A percentile compares a stretch with the other conserved stretches of the same genome.
These are phyloP conservation scores for Potamilus streckersoni DNA, from an alignment of 1,140 invertebrate species.

Conservation along the genomic window DNA sequence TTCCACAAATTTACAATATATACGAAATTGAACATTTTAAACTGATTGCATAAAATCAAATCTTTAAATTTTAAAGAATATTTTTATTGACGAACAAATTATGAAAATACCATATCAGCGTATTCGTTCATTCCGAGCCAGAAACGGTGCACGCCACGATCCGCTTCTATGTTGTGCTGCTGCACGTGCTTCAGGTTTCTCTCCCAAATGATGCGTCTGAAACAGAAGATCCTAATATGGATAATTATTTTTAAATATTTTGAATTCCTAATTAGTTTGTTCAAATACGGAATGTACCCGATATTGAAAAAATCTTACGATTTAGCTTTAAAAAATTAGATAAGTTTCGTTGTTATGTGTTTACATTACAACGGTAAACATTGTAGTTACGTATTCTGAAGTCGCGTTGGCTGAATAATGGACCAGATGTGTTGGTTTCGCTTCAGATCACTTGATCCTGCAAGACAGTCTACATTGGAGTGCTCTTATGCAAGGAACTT, in stretches of 20 bases:
- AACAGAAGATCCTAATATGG: background rate
- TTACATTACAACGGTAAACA: too few species aligned
- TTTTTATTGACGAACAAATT: background rate
- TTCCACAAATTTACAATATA: too few species aligned
- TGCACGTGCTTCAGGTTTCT: conserved; percentile 72
- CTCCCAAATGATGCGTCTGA: conserved; percentile 49
- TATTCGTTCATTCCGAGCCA: conserved; percentile 64
- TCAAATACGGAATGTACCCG: background rate
- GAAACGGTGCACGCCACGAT: conserved; percentile 71
- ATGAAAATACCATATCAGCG: conserved; percentile 57
- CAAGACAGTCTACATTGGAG: too few species aligned
- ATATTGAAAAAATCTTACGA: background rate
- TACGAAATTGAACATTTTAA: background rate
- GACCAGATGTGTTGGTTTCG: too few species aligned
- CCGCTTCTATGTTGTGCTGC: conserved; percentile 79
- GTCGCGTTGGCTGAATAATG: too few species aligned
- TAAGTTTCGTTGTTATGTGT: background rate
- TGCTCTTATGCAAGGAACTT: too few species aligned
- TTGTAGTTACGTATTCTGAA: too few species aligned
- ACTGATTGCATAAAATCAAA: background rate
- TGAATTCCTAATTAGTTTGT: background rate
- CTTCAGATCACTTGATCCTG: too few species aligned
- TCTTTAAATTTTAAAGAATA: background rate
- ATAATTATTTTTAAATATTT: background rate
- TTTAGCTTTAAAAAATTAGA: background rate